Percentiles rank a stretch among this genome's conserved stretches.
These are phyloP conservation scores for Marmota monax DNA, from an alignment of 2,113 vertebrate genomes.

Conservation along the genomic window DNA sequence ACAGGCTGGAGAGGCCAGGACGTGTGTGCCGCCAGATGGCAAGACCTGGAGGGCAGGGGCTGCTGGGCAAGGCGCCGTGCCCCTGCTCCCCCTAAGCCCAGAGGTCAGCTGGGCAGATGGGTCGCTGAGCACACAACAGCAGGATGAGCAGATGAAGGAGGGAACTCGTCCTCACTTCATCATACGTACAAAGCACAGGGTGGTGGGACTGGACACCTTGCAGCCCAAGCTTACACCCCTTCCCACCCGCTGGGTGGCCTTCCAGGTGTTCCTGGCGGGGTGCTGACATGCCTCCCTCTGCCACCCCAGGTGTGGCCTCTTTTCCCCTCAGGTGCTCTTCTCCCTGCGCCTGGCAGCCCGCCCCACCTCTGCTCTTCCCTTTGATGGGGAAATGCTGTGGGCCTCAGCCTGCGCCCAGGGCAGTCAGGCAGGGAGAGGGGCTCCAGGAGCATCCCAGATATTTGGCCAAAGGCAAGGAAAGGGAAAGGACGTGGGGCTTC, in stretches of 20 bases:
- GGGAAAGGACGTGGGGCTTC: too few species aligned
- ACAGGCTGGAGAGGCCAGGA: neutral
- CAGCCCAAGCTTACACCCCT: neutral
- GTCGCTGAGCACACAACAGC: too few species aligned
- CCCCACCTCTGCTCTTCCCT: neutral
- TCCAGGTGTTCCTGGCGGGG: too few species aligned
- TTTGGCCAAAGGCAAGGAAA: neutral
- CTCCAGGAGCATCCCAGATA: neutral
- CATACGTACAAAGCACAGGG: neutral
- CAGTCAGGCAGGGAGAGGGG: neutral
- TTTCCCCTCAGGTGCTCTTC: rapidly evolving
- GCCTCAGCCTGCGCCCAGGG: neutral
- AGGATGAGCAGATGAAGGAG: neutral
- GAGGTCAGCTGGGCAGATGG: too few species aligned
- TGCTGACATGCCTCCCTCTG: neutral
- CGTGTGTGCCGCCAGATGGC: neutral
- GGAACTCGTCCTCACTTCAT: neutral
- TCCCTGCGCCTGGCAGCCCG: rapidly evolving
- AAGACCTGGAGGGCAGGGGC: neutral
- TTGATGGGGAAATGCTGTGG: neutral
- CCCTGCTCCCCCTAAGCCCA: neutral
- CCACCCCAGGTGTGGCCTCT: too few species aligned
- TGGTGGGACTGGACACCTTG: neutral
- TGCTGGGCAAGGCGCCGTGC: rapidly evolving
- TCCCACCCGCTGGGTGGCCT: rapidly evolving